Percentiles rank a stretch among this genome's conserved stretches.
These are phyloP conservation scores for Entomobrya multifasciata DNA, from an alignment of 2,888 invertebrate genomes.

Conservation along the genomic window DNA sequence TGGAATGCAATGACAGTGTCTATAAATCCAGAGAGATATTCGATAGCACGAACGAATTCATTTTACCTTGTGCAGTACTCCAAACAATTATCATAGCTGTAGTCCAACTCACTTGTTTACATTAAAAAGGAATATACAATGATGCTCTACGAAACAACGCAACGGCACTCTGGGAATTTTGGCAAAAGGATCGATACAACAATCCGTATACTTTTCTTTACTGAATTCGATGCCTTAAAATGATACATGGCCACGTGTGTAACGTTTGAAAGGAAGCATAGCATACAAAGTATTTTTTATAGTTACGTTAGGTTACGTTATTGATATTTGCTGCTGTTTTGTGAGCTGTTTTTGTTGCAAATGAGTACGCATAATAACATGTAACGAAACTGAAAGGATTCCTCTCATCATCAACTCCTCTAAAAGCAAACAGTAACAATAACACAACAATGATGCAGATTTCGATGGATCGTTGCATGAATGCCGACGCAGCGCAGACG, in stretches of 20 bases:
- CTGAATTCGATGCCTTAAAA: slow-evolving; percentile 31
- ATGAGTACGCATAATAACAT: too few species aligned
- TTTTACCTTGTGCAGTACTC: too few species aligned
- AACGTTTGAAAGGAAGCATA: slow-evolving; percentile 52
- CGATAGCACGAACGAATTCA: too few species aligned
- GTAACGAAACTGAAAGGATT: slow-evolving; percentile 39
- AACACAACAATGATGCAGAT: not conserved
- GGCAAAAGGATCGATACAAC: slow-evolving; percentile 41
- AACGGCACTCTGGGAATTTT: slow-evolving; percentile 2
- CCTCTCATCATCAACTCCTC: not conserved
- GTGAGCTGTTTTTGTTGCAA: too few species aligned
- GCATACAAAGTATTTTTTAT: not conserved
- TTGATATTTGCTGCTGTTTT: not conserved
- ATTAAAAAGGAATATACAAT: not conserved
- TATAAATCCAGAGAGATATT: too few species aligned
- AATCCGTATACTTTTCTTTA: not conserved
- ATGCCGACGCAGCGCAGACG: slow-evolving; percentile 41
- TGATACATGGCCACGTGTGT: slow-evolving; percentile 65
- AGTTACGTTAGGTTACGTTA: too few species aligned
- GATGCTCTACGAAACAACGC: too few species aligned
- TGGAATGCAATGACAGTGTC: too few species aligned
- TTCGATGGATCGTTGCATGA: slow-evolving; percentile 24
- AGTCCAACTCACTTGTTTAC: too few species aligned
- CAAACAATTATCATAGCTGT: too few species aligned
- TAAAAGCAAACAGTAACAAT: too few species aligned